Percentiles rank a stretch among this genome's conserved stretches.
Evolutionary conservation across 2,888 invertebrate genomes (phyloP).

Genomic region (Spodoptera exigua): DNA sequence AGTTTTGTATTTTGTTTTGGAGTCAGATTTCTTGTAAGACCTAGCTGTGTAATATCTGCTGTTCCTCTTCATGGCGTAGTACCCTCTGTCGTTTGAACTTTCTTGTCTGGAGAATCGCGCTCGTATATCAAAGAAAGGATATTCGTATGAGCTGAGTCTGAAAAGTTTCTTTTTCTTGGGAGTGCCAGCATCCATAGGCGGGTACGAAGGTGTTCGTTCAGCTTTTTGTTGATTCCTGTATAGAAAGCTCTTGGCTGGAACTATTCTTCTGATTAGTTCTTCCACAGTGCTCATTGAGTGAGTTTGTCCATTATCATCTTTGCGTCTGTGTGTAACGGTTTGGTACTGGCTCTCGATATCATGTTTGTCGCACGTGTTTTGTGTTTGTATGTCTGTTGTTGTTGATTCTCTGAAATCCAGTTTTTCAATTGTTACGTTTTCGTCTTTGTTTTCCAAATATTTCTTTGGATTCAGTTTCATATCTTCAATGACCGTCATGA

Average conservation of each 20-base stretch:
- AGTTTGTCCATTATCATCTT: slow-evolving; percentile 49
- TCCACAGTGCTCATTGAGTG: slow-evolving; percentile 72
- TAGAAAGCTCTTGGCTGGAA: slow-evolving; percentile 84
- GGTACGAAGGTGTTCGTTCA: slow-evolving; percentile 75
- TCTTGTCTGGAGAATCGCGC: slow-evolving; percentile 75
- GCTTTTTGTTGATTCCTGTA: slow-evolving; percentile 79
- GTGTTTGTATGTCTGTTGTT: slow-evolving; percentile 36
- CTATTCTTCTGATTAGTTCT: slow-evolving; percentile 79
- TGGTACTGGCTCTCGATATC: slow-evolving; percentile 78
- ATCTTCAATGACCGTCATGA: slow-evolving; percentile 76
- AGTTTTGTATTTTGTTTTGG: slow-evolving; percentile 77
- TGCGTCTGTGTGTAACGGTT: slow-evolving; percentile 67
- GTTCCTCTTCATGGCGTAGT: slow-evolving; percentile 80
- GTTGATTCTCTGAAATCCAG: slow-evolving; percentile 50
- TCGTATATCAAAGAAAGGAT: slow-evolving; percentile 78
- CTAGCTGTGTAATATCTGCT: slow-evolving; percentile 72
- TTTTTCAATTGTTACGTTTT: slow-evolving; percentile 21
- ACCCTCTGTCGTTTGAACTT: slow-evolving; percentile 77
- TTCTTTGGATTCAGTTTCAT: slow-evolving; percentile 74
- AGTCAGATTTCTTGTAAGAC: slow-evolving; percentile 70
- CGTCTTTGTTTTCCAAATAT: slow-evolving; percentile 62
- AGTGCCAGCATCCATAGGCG: slow-evolving; percentile 80
- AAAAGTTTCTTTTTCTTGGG: slow-evolving; percentile 76
- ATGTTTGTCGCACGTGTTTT: slow-evolving; percentile 21
- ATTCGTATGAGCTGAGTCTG: slow-evolving; percentile 81